Base-by-base conservation (phyloP, 2,888 invertebrate species). In the Tetropium fuscum region DNA sequence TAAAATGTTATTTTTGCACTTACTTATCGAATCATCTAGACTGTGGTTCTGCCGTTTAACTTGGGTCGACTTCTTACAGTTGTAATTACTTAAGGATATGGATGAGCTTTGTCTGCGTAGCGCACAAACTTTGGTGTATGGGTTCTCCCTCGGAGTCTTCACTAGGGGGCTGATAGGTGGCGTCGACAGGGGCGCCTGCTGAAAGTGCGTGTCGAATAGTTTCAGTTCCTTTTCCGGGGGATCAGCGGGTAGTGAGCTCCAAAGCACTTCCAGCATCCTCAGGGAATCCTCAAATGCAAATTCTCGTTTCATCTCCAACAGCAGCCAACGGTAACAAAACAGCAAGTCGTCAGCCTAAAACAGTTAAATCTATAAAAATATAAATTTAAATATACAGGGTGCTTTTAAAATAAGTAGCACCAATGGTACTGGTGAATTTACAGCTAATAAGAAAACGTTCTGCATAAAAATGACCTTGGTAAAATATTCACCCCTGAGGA, bases 261-360 rank as follows among this genome's bases (percentile, higher is more conserved):
- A 98, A 63, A 97, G 85, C 0, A 98, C 96, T 83, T 98, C 98
- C 45, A 97, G 84, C 95, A 98, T 96, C 66, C 94, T 87, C 51
- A 98, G 84, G 0, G 97, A 94, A 80, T 98, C 97, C 45, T 97
- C 97, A 77, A 98, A 95, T 1, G 96, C 95, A 80, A 98, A 98
- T 82, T 98, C 98, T 0, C 98, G 87, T 81, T 98, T 98, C 90
- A 98, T 90, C 83, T 98, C 98, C n/a, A 98, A 81, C 19, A 98
- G 83, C 3, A 98, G 84, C 98, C 98, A 98, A 38, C 98, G 91
- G 80, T 98, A 98, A 82, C 97, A 97, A 82, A 98, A 98, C 1
- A 98, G 85, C 51, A 98, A 83, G 81, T 98, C 97, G 72, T 97
- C 95, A 0, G 97, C 97, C 84, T 93, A 81, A 53, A 78, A 78